Base-by-base conservation (phyloP, 2,797 vertebrate species). In the Fistularia tabacaria region DNA sequence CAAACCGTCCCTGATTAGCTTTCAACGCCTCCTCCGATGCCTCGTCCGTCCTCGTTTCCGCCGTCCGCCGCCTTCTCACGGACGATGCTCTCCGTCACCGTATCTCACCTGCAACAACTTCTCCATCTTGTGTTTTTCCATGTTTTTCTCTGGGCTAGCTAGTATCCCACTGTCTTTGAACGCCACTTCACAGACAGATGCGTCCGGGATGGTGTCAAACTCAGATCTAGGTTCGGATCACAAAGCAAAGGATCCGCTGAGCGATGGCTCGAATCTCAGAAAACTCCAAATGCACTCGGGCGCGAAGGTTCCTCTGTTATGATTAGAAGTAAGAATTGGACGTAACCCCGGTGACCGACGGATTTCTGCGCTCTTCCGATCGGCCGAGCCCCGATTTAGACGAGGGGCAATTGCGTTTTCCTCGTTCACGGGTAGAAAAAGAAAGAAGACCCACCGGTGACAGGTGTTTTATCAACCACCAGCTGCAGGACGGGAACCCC, bases 401-500 rank as follows among this genome's bases (percentile, higher is more conserved):
- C 64, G 68, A 80, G 69, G 43, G 44, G 46, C 54, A 62, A 66
- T 71, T 40, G 51, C 54, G 62, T 40, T 38, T 44, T 52, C 36
- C 49, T 58, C 14, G 37, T 70, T 64, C 57, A 49, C 59, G 64
- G 56, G 71, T 59, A 62, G 38, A 75, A 59, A 43, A 67, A 66
- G 59, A 47, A 52, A 76, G 36, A 38, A 25, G 5, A 25, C 57
- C 61, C 46, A 63, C 53, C n/a, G 45, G 68, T 71, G 48, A 77
- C 88, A 89, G 81, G 81, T 87, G 81, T 76, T 74, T 46, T n/a
- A 46, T 51, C 50, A 74, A 74, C 81, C 81, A 66, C 61, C 58
- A 49, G 52, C 44, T 41, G 37, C 57, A 36, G 45, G 61, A 57
- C 52, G 15, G 59, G 54, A 50, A 55, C 46, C 41, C 37, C 64